Percentiles rank a stretch among this genome's conserved stretches.
These are phyloP conservation scores for Agonopterix heracliana DNA, from an alignment of 2,888 invertebrate genomes.

Conservation along the genomic window DNA sequence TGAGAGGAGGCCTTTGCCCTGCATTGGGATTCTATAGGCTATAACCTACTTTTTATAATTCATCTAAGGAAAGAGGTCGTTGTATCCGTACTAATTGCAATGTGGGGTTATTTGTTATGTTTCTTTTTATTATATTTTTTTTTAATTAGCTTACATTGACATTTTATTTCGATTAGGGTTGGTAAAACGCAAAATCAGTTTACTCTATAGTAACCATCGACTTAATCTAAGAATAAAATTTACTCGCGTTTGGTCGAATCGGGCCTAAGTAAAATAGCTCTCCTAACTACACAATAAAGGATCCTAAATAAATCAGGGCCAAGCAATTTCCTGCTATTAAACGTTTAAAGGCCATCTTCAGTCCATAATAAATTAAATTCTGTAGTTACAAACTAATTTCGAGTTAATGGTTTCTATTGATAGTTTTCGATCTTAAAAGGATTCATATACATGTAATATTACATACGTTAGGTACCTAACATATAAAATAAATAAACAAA, in stretches of 20 bases:
- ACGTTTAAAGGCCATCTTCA: conserved; percentile 21
- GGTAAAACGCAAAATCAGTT: too few species aligned
- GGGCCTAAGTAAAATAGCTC: conserved; percentile 9
- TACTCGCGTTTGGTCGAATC: background rate
- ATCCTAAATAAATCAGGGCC: conserved; percentile 38
- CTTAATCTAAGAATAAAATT: too few species aligned
- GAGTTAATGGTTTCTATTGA: background rate
- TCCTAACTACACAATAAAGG: conserved; percentile 21
- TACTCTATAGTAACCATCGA: too few species aligned
- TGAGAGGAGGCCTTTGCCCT: too few species aligned
- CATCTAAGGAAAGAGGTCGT: too few species aligned
- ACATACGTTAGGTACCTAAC: too few species aligned
- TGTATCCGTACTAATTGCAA: too few species aligned
- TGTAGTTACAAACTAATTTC: background rate
- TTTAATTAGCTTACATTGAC: background rate
- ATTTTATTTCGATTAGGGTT: background rate
- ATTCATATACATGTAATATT: too few species aligned
- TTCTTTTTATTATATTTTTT: background rate
- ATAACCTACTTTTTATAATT: too few species aligned
- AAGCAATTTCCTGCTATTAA: conserved; percentile 39
- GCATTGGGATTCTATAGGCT: too few species aligned
- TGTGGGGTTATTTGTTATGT: too few species aligned
- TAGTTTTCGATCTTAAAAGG: background rate
- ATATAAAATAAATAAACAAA: too few species aligned
- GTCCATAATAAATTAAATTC: background rate